Evolutionary conservation across 2,113 vertebrate species (phyloP), one percentile per base, ranked within the genome.

Genomic region (Anhinga rufa): DNA sequence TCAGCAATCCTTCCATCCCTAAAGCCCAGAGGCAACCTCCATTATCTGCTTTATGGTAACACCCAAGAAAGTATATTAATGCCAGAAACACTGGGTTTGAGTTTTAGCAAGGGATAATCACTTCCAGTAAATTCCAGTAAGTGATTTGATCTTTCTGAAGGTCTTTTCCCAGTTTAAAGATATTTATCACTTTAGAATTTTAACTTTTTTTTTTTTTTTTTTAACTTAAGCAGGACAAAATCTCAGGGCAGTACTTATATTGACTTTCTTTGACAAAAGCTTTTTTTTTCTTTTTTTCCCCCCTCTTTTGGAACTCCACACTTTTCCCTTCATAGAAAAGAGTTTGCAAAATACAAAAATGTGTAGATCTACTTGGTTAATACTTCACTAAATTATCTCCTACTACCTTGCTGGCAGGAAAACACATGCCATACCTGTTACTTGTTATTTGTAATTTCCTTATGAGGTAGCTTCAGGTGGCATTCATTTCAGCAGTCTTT

Each of bases 281-380:
- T 9, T 12, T 52, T 29, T 29, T 7, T 52, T 29, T n/a, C 12
- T n/a, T 46, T 54, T 54, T 14, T 17, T 54, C 12, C 9, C 1
- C 3, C 3, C 6, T 12, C 4, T n/a, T 88, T 92, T 66, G 14
- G 29, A 44, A 68, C n/a, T 66, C 55, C 9, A 57, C 18, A 36
- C 28, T 38, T 76, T 78, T n/a, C 20, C 29, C 24, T 69, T 66
- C 42, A 21, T 38, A 85, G 34, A 93, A 72, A 79, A 54, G 17
- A 29, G 22, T 72, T 93, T 80, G n/a, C 44, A 95, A 95, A 91
- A 64, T 38, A 68, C n/a, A 81, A 58, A 70, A 79, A 89, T 0
- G 51, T 61, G 36, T 80, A 82, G 28, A 81, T 71, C 52, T 64
- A 6, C 58, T 93, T 94, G 57, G 76, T 95, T 96, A 95, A 87